Percentiles rank a stretch among this genome's conserved stretches.
phyloP scores from a whole-genome alignment of 2,113 vertebrate species.

The Hippocampus abdominalis region DNA sequence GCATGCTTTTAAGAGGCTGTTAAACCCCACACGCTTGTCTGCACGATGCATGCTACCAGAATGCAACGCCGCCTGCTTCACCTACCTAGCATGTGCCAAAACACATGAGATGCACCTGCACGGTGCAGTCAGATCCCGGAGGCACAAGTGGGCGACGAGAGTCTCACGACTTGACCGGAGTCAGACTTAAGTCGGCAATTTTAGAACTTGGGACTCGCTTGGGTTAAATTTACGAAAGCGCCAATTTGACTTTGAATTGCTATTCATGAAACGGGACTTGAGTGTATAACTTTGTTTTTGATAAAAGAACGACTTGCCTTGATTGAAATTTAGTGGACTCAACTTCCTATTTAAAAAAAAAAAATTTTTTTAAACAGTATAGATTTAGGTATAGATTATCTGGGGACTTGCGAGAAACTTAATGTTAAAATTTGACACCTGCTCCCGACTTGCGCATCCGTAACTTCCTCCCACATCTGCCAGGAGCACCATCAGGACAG shows the following conservation, averaged over 20 bases:
- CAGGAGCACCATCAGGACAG: background rate
- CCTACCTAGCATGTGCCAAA: conserved; percentile 5
- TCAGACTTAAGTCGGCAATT: background rate
- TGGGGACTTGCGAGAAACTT: background rate
- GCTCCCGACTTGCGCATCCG: background rate
- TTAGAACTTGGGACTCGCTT: background rate
- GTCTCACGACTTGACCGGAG: background rate
- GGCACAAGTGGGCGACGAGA: background rate
- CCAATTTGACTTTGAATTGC: too few species aligned
- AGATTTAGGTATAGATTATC: too few species aligned
- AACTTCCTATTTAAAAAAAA: too few species aligned
- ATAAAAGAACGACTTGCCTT: too few species aligned
- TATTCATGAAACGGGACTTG: background rate
- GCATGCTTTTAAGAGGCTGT: conserved; percentile 1
- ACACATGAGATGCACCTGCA: background rate
- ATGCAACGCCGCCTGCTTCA: background rate
- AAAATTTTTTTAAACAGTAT: too few species aligned
- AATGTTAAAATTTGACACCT: background rate
- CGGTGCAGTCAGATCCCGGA: background rate
- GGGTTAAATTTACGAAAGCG: background rate
- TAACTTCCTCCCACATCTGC: background rate
- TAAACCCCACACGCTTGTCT: background rate
- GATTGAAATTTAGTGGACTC: too few species aligned
- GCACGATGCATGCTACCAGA: background rate
- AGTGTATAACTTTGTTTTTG: too few species aligned